Conservation (phyloP, 2,888 invertebrate genomes). For the Zygaena filipendulae region DNA sequence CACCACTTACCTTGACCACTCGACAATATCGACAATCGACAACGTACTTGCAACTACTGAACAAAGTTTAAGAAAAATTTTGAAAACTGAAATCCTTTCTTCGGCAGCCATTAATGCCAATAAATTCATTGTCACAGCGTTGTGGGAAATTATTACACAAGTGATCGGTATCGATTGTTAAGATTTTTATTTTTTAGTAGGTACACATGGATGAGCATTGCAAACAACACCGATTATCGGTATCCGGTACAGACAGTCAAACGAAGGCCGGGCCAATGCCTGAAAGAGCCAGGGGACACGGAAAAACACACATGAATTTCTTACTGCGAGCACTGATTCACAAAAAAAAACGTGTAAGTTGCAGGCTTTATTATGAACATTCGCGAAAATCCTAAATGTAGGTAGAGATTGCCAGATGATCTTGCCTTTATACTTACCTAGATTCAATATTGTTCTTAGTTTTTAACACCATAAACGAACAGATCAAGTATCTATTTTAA, state of each 20-base stretch:
- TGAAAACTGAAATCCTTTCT: conserved; percentile 56
- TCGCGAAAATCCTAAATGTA: too few relatives aligned
- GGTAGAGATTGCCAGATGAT: too few relatives aligned
- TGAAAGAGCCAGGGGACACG: too few relatives aligned
- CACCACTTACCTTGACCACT: conserved; percentile 52
- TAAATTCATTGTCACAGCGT: conserved; percentile 20
- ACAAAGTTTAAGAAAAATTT: conserved; percentile 41
- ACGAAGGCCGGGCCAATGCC: conserved; percentile 18
- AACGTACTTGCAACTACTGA: conserved; percentile 55
- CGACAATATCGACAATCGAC: conserved; percentile 59
- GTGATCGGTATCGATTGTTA: conserved; percentile 59
- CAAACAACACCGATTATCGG: conserved; percentile 51
- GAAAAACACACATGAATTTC: too few relatives aligned
- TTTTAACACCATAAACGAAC: too few relatives aligned
- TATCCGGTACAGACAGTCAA: conserved; percentile 35
- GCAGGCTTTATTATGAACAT: too few relatives aligned
- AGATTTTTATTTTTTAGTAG: too few relatives aligned
- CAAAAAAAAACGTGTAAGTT: too few relatives aligned
- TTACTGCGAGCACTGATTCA: too few relatives aligned
- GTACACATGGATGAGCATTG: conserved; percentile 52
- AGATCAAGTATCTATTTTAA: too few relatives aligned
- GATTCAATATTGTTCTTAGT: too few relatives aligned
- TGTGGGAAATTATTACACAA: conserved; percentile 33
- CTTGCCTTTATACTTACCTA: too few relatives aligned
- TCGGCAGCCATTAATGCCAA: conserved; percentile 65